A percentile compares a stretch with the other conserved stretches of the same genome.
phyloP scores from a whole-genome alignment of 2,797 vertebrate species.

The Hippoglossus hippoglossus region DNA sequence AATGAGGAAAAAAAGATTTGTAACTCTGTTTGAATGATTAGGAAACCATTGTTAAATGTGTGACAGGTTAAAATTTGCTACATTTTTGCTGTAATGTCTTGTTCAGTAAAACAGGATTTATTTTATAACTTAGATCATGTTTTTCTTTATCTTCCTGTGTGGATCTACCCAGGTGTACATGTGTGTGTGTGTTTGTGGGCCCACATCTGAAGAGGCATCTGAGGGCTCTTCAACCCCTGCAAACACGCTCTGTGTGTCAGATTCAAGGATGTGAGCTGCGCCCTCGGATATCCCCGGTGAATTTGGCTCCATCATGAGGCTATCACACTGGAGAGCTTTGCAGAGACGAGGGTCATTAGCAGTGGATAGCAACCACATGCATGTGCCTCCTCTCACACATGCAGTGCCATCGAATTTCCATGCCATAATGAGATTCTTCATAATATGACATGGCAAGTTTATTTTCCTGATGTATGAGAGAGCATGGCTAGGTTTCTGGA shows the following conservation, averaged over 20 bases:
- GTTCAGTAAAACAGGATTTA: too few species aligned
- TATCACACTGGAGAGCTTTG: constrained; percentile 44
- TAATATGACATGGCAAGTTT: constrained; percentile 40
- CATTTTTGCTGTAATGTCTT: too few species aligned
- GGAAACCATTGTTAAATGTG: background rate
- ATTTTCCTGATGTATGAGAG: constrained; percentile 40
- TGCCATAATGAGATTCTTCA: constrained; percentile 58
- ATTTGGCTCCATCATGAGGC: constrained; percentile 48
- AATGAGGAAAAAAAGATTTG: too few species aligned
- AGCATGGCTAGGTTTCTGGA: constrained; percentile 40
- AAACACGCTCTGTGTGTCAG: constrained; percentile 36
- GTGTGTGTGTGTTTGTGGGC: background rate
- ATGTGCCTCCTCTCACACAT: constrained; percentile 38
- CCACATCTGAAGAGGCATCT: constrained; percentile 32
- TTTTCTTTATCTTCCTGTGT: background rate
- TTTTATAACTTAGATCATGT: too few species aligned
- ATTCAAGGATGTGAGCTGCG: constrained; percentile 42
- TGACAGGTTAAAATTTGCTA: too few species aligned
- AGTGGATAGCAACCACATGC: constrained; percentile 52
- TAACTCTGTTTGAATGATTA: too few species aligned
- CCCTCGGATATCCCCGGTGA: constrained; percentile 34
- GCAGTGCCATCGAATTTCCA: constrained; percentile 54
- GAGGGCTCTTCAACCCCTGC: constrained; percentile 50
- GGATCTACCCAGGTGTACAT: background rate
- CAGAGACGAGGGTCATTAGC: constrained; percentile 53